These are phyloP conservation scores for Sphaeramia orbicularis DNA, from an alignment of 2,797 vertebrate genomes.

Conservation along the genomic window DNA sequence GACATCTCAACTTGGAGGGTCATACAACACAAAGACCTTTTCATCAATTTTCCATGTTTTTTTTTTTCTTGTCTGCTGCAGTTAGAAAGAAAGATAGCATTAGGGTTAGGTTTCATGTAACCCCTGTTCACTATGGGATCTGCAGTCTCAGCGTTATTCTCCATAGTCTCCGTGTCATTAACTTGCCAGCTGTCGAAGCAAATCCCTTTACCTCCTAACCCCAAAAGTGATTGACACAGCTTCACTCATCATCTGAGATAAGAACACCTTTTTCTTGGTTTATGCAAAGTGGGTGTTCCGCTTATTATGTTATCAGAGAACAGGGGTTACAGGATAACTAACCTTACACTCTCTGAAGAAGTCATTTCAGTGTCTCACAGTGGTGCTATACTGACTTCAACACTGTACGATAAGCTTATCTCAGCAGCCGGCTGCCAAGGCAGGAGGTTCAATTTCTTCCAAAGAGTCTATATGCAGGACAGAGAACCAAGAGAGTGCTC, in stretches of 20 bases:
- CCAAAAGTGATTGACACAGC: slow-evolving; percentile 22
- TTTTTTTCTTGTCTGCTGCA: neutral
- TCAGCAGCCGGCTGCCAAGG: slow-evolving; percentile 18
- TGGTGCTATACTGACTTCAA: slow-evolving; percentile 10
- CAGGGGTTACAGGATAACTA: slow-evolving; percentile 40
- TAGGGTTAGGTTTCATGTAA: slow-evolving; percentile 4
- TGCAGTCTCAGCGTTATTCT: slow-evolving; percentile 20
- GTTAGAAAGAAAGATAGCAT: neutral
- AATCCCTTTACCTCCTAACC: slow-evolving; percentile 18
- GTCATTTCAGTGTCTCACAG: slow-evolving; percentile 33
- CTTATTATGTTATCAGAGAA: slow-evolving; percentile 39
- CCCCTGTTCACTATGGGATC: neutral
- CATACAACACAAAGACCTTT: too few relatives aligned
- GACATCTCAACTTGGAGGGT: too few relatives aligned
- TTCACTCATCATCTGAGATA: slow-evolving; percentile 48
- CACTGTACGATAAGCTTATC: slow-evolving; percentile 43
- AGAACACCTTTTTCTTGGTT: slow-evolving; percentile 19
- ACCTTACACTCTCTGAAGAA: slow-evolving; percentile 28
- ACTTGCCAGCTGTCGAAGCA: slow-evolving; percentile 14
- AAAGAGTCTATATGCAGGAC: slow-evolving; percentile 12
- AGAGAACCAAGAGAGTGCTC: neutral
- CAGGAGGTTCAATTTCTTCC: slow-evolving; percentile 8
- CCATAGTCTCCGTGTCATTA: slow-evolving; percentile 27
- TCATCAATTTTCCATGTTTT: neutral
- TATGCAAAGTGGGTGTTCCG: slow-evolving; percentile 34